Conservation (phyloP, 2,797 vertebrate genomes). For the Anguilla pacifica region DNA sequence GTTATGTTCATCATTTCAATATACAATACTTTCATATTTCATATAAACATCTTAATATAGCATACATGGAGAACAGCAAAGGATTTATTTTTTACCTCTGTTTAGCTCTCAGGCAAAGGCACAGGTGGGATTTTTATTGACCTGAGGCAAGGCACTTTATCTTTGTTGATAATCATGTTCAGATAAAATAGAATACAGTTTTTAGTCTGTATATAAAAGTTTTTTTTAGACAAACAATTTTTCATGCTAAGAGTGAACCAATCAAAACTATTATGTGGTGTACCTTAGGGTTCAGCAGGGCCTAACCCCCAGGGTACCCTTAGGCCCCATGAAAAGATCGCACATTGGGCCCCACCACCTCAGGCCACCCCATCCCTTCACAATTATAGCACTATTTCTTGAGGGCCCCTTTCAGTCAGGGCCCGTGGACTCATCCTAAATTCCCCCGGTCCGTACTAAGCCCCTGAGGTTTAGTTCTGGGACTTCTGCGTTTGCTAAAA, state of each 20-base stretch:
- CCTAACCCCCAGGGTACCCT: too few species aligned
- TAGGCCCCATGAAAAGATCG: too few species aligned
- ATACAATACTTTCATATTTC: not conserved
- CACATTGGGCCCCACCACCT: too few species aligned
- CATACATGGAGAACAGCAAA: not conserved
- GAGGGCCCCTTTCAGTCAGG: too few species aligned
- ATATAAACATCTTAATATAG: not conserved
- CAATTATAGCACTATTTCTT: too few species aligned
- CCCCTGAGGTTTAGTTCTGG: not conserved
- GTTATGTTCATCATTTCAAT: not conserved
- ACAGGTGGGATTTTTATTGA: not conserved
- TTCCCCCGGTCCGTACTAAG: too few species aligned
- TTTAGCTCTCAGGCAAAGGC: not conserved
- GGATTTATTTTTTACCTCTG: not conserved
- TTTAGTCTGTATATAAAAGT: not conserved
- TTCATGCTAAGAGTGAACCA: not conserved
- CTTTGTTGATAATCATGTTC: not conserved
- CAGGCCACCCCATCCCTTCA: too few species aligned
- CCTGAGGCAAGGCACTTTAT: not conserved
- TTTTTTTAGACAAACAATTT: not conserved
- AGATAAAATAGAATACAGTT: not conserved
- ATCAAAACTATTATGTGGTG: not conserved
- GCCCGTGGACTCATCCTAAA: too few species aligned
- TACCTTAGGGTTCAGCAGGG: not conserved
- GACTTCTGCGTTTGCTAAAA: not conserved